Percentiles rank a stretch among this genome's conserved stretches.
phyloP scores from a whole-genome alignment of 2,113 vertebrate genomes.

The Salvelinus fontinalis region DNA sequence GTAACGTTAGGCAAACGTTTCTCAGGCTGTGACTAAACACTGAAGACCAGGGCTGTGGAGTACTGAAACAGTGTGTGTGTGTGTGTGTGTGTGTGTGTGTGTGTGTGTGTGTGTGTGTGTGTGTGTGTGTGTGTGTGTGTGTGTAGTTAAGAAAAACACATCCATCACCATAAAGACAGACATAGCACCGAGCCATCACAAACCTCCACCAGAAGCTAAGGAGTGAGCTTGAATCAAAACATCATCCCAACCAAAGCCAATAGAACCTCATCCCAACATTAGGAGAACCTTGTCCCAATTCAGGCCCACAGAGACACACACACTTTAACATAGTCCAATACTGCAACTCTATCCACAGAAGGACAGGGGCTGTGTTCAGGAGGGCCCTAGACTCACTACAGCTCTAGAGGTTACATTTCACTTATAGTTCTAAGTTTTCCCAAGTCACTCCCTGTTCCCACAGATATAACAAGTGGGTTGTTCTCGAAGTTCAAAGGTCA shows the following conservation, averaged over 20 bases:
- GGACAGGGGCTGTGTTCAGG: no score
- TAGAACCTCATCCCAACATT: no score
- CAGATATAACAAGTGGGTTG: constrained; percentile 13
- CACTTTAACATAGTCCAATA: no score
- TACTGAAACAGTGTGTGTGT: constrained; percentile 21
- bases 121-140: neutral
- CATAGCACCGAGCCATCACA: constrained; percentile 21
- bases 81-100: neutral
- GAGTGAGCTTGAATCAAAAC: constrained; percentile 10
- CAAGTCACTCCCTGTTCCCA: constrained; percentile 8
- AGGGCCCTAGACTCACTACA: no score
- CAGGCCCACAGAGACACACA: no score
- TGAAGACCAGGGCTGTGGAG: neutral
- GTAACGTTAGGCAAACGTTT: constrained; percentile 1
- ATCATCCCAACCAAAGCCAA: no score
- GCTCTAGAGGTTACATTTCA: no score
- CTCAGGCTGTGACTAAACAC: neutral
- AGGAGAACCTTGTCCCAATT: no score
- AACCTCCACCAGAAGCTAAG: constrained; percentile 22
- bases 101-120: constrained; percentile 7
- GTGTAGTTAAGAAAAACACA: neutral
- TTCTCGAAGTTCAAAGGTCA: constrained; percentile 5
- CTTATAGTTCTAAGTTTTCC: no score
- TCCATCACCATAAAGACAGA: constrained; percentile 47
- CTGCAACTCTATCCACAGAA: no score